phyloP scores from a whole-genome alignment of 1,140 invertebrate species.

The Forficula auricularia region DNA sequence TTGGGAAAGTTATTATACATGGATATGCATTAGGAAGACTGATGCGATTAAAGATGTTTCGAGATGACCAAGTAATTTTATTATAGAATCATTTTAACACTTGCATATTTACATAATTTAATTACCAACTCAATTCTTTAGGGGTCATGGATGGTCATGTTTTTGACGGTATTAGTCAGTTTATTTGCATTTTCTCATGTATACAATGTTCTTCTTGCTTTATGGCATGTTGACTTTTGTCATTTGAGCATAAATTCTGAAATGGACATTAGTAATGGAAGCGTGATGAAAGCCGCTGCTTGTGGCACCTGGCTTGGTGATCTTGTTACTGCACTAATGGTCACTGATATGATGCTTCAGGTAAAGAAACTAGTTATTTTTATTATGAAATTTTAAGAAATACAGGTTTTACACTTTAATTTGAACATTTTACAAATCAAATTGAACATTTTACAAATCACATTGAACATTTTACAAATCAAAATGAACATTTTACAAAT shows the following conservation, averaged over 20 bases:
- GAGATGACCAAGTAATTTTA: slow-evolving; percentile 26
- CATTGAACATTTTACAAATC: no score
- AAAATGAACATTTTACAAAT: no score
- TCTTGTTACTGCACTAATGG: slow-evolving; percentile 34
- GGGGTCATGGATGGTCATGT: slow-evolving; percentile 39
- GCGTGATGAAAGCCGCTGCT: slow-evolving; percentile 36
- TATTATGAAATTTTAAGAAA: no score
- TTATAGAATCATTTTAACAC: background rate
- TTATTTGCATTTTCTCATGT: slow-evolving; percentile 33
- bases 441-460: no score
- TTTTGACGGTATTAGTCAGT: slow-evolving; percentile 30
- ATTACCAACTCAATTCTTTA: slow-evolving; percentile 7
- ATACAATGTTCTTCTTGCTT: slow-evolving; percentile 31
- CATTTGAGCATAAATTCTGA: slow-evolving; percentile 23
- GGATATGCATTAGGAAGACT: slow-evolving; percentile 25
- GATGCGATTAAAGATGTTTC: slow-evolving; percentile 36
- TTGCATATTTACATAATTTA: background rate
- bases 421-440: no score
- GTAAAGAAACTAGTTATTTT: no score
- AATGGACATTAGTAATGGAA: slow-evolving; percentile 24
- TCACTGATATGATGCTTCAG: slow-evolving; percentile 40
- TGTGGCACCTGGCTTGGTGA: slow-evolving; percentile 39
- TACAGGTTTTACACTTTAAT: no score
- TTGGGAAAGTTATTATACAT: slow-evolving; percentile 33
- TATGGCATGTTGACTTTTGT: slow-evolving; percentile 22